Evolutionary conservation across 1,140 invertebrate genomes (phyloP).

Genomic region (Drosophila tristis): DNA sequence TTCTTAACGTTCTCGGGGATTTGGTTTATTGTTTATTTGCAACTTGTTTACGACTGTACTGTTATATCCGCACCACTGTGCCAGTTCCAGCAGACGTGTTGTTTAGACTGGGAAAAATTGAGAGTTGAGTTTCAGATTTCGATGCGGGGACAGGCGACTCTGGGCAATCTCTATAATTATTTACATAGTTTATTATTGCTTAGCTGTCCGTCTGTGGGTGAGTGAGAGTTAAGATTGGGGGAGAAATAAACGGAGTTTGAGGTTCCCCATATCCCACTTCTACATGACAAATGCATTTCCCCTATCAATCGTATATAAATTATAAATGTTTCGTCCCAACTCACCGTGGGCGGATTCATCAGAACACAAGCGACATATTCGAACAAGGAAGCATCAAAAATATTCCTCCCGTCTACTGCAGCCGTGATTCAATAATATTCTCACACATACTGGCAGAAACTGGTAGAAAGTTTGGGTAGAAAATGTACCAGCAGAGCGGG

Average conservation of each 20-base stretch:
- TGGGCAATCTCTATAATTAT: slow-evolving; percentile 22
- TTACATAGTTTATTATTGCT: slow-evolving; percentile 19
- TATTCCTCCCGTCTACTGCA: slow-evolving; percentile 34
- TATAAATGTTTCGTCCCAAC: slow-evolving; percentile 32
- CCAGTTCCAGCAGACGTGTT: not conserved
- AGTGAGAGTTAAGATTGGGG: too few relatives aligned
- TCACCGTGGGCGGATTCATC: slow-evolving; percentile 21
- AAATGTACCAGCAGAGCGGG: not conserved
- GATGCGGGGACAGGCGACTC: slow-evolving; percentile 24
- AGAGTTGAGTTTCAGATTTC: slow-evolving; percentile 13
- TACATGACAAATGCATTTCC: slow-evolving; percentile 44
- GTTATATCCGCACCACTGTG: not conserved
- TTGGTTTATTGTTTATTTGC: slow-evolving; percentile 42
- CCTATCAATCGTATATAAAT: slow-evolving; percentile 42
- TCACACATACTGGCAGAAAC: not conserved
- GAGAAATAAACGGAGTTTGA: slow-evolving; percentile 8
- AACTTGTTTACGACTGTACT: slow-evolving; percentile 15
- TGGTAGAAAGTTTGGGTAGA: too few relatives aligned
- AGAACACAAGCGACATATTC: slow-evolving; percentile 37
- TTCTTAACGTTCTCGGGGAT: slow-evolving; percentile 23
- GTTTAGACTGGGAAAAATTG: slow-evolving; percentile 17
- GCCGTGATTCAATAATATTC: slow-evolving; percentile 54
- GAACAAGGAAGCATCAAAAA: slow-evolving; percentile 40
- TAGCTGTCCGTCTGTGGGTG: not conserved
- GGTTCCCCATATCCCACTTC: not conserved